Evolutionary conservation across 2,888 invertebrate genomes (phyloP).

Genomic region (Sthenelais limicola): DNA sequence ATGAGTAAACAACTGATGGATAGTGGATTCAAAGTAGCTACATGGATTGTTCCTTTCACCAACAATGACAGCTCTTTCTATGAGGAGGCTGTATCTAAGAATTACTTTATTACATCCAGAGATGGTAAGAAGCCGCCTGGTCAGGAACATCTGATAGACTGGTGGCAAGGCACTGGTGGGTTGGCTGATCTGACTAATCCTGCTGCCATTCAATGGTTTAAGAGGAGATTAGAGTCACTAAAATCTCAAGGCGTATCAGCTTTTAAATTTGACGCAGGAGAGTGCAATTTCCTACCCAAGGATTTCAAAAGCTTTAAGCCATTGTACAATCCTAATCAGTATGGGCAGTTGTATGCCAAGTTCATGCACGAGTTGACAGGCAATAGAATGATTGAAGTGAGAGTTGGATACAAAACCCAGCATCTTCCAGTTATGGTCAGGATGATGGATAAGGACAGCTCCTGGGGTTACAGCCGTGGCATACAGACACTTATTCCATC

Average conservation of each 20-base stretch:
- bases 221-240: slow-evolving; percentile 80
- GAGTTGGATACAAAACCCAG: slow-evolving; percentile 87
- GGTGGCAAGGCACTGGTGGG: slow-evolving; percentile 81
- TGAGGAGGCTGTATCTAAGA: slow-evolving; percentile 75
- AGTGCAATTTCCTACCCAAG: slow-evolving; percentile 56
- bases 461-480: slow-evolving; percentile 86
- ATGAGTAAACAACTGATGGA: slow-evolving; percentile 75
- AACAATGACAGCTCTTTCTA: slow-evolving; percentile 81
- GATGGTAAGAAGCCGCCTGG: not conserved
- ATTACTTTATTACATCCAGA: slow-evolving; percentile 6
- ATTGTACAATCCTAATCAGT: slow-evolving; percentile 55
- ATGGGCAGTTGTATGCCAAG: slow-evolving; percentile 55
- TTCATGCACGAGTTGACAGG: slow-evolving; percentile 53
- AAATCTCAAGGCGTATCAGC: slow-evolving; percentile 82
- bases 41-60: slow-evolving; percentile 82
- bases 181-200: slow-evolving; percentile 90
- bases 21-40: slow-evolving; percentile 81
- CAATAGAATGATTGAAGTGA: slow-evolving; percentile 82
- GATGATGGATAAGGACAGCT: slow-evolving; percentile 89
- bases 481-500: slow-evolving; percentile 86
- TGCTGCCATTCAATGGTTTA: slow-evolving; percentile 83
- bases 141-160: slow-evolving; percentile 75
- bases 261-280: slow-evolving; percentile 87
- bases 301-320: slow-evolving; percentile 51
- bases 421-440: slow-evolving; percentile 84